Percentiles rank a stretch among this genome's conserved stretches.
These are phyloP conservation scores for Brachyptera putata DNA, from an alignment of 2,888 invertebrate genomes.

Conservation along the genomic window DNA sequence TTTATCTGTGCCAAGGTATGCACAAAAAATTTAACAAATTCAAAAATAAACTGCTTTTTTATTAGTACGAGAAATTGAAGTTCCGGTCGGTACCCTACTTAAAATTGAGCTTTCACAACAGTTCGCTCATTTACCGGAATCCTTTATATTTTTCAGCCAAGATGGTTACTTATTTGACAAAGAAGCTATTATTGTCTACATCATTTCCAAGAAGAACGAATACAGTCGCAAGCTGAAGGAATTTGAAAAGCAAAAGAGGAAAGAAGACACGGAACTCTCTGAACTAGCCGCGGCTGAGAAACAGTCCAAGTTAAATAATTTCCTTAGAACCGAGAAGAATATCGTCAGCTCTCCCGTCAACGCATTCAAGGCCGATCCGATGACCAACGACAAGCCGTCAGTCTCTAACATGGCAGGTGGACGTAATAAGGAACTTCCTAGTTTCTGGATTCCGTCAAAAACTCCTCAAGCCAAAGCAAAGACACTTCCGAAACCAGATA, in stretches of 20 bases:
- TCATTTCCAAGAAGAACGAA: slow-evolving; percentile 90
- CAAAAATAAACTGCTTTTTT: no score
- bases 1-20: no score
- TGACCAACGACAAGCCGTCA: slow-evolving; percentile 42
- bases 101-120: no score
- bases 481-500: slow-evolving; percentile 71
- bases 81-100: no score
- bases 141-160: slow-evolving; percentile 56
- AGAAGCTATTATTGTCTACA: slow-evolving; percentile 92
- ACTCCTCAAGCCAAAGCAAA: slow-evolving; percentile 77
- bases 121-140: no score
- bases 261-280: slow-evolving; percentile 65
- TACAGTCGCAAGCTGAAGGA: slow-evolving; percentile 85
- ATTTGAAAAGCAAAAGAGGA: slow-evolving; percentile 81
- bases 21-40: no score
- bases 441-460: slow-evolving; percentile 95
- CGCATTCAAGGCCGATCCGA: slow-evolving; percentile 42
- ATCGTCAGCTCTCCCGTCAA: slow-evolving; percentile 55
- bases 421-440: slow-evolving; percentile 77
- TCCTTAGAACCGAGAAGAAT: slow-evolving; percentile 77
- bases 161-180: slow-evolving; percentile 96
- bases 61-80: no score
- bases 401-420: slow-evolving; percentile 78
- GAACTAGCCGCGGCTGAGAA: slow-evolving; percentile 70
- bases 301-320: slow-evolving; percentile 68